Evolutionary conservation across 2,888 invertebrate genomes (phyloP), one percentile per base, ranked within the genome.

Genomic region (Artemia sinica): DNA sequence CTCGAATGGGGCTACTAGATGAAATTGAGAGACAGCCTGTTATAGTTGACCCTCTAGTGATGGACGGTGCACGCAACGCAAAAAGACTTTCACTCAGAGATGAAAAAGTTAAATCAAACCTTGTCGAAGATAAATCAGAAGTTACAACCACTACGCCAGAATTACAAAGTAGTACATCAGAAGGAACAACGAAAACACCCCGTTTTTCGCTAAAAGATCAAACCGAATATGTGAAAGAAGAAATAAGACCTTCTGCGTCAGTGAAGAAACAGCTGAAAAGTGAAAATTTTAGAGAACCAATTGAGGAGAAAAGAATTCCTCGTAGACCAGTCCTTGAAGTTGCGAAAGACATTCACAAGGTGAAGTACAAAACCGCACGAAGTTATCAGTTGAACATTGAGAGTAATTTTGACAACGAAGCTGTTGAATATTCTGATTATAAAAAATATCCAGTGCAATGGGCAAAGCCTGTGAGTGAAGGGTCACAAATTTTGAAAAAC

Each of bases 381-480:
- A 18, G 14, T 58, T 58, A 14, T 18, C 58, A 58, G 58, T n/a
- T 18, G 58, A 58, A 58, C 58, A 58, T 58, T 58, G 58, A n/a
- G n/a, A 18, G 18, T 58, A 18, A 18, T 58, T 14, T 58, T 8
- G 58, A 58, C 58, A 28, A 28, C 28, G 28, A 28, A 28, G 28
- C 28, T 28, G 28, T 28, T 28, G 28, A 28, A 28, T 28, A 28
- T 28, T 28, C 28, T 28, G 28, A 28, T 28, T 28, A 28, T 28
- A n/a, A 58, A 58, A 58, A 58, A n/a, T 58, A 58, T 58, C 58
- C 58, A 18, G 58, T 58, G 9, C 58, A 58, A 18, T 58, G 58
- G 58, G 58, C 58, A n/a, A 58, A 58, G 18, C 58, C 58, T 8
- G 18, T 58, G n/a, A 18, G 18, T 58, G 18, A 18, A 58, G 58